Evolutionary conservation across 2,888 invertebrate genomes (phyloP).

Genomic region (Nowickia ferox): DNA sequence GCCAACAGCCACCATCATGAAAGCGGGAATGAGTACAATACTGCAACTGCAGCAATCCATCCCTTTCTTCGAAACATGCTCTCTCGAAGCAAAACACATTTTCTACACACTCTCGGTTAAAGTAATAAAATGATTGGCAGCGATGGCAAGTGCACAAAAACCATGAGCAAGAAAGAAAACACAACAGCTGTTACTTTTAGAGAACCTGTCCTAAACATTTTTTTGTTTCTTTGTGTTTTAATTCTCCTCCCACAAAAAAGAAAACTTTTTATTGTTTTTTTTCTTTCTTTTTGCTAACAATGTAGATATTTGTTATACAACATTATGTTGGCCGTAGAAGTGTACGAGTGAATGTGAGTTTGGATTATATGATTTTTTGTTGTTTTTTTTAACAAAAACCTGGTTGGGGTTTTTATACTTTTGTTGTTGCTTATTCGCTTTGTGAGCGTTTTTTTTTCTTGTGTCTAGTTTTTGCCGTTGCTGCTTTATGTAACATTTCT

Average conservation of each 20-base stretch:
- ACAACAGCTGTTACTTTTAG: neutral
- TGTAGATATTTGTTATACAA: constrained; percentile 17
- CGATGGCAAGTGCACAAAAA: neutral
- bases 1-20: constrained; percentile 5
- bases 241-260: constrained; percentile 34
- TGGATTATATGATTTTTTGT: neutral
- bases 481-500: constrained; percentile 44
- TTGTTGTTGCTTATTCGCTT: constrained; percentile 35
- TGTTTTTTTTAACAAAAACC: constrained; percentile 30
- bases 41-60: neutral
- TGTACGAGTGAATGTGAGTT: neutral
- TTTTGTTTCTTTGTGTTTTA: constrained; percentile 9
- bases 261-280: constrained; percentile 1
- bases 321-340: neutral
- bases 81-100: neutral
- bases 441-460: neutral
- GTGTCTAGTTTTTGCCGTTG: neutral
- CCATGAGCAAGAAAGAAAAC: constrained; percentile 1
- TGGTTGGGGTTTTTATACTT: constrained; percentile 34
- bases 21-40: constrained; percentile 6
- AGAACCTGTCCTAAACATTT: constrained; percentile 13
- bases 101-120: neutral
- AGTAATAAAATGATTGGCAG: neutral
- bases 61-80: constrained; percentile 52
- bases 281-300: neutral